A percentile compares a stretch with the other conserved stretches of the same genome.
phyloP scores from a whole-genome alignment of 2,888 invertebrate species.

The Leucophenga montana region DNA sequence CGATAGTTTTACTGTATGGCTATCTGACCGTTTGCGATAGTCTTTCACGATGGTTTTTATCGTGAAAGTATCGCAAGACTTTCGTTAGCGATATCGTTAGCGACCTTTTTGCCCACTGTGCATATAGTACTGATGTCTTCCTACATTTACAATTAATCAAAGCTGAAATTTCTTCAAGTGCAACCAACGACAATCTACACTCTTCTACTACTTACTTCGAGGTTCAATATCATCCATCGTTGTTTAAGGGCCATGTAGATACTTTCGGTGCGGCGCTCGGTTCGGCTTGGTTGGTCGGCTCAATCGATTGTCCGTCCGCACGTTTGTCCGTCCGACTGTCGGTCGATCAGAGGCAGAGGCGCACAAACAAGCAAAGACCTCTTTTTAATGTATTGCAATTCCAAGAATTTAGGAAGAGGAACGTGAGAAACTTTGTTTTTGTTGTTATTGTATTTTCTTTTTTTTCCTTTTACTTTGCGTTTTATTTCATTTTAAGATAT shows the following conservation, averaged over 20 bases:
- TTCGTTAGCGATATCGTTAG: no score
- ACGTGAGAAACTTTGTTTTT: slow-evolving; percentile 73
- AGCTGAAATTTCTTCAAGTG: slow-evolving; percentile 51
- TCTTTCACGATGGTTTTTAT: no score
- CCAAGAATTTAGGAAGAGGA: slow-evolving; percentile 72
- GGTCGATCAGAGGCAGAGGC: slow-evolving; percentile 38
- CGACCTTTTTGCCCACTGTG: no score
- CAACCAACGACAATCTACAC: slow-evolving; percentile 50
- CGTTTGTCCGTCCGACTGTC: slow-evolving; percentile 27
- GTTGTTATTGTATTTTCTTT: slow-evolving; percentile 64
- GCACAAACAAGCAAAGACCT: slow-evolving; percentile 65
- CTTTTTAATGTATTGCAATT: slow-evolving; percentile 73
- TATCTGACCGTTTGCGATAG: no score
- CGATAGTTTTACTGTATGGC: no score
- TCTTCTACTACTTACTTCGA: slow-evolving; percentile 64
- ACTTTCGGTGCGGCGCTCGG: slow-evolving; percentile 7
- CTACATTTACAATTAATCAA: no score
- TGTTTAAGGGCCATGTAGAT: slow-evolving; percentile 59
- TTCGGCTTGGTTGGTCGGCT: slow-evolving; percentile 39
- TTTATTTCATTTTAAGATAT: slow-evolving; percentile 67
- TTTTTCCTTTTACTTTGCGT: slow-evolving; percentile 69
- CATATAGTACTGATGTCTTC: no score
- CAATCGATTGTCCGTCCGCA: slow-evolving; percentile 57
- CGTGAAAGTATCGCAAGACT: no score
- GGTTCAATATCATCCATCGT: slow-evolving; percentile 65